Evolutionary conservation across 2,888 invertebrate species (phyloP).

Genomic region (Nomada fucata): DNA sequence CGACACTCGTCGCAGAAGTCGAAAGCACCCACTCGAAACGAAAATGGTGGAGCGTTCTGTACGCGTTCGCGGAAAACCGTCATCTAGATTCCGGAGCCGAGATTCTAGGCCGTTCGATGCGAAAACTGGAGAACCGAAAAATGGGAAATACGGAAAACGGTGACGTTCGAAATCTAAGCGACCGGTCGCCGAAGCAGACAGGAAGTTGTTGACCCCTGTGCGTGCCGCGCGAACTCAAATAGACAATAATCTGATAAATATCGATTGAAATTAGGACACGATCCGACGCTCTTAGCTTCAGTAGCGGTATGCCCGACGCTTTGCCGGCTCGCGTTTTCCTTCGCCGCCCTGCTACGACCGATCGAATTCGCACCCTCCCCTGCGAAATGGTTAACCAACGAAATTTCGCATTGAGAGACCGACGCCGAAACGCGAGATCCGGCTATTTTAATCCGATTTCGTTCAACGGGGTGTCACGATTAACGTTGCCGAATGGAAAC

Average conservation of each 20-base stretch:
- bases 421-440: conserved; percentile 7
- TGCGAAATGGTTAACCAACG: background rate
- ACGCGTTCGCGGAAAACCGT: conserved; percentile 4
- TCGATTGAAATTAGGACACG: conserved; percentile 34
- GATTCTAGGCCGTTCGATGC: background rate
- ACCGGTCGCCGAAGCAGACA: conserved; percentile 1
- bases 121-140: background rate
- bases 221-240: background rate
- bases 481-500: conserved; percentile 24
- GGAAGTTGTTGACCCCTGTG: conserved; percentile 1
- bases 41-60: conserved; percentile 9
- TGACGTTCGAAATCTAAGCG: conserved; percentile 19
- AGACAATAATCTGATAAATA: conserved; percentile 5
- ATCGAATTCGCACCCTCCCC: background rate
- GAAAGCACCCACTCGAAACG: background rate
- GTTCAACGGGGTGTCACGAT: conserved; percentile 6
- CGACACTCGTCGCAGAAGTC: background rate
- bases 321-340: background rate
- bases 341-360: background rate
- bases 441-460: conserved; percentile 29
- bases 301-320: background rate
- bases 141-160: background rate
- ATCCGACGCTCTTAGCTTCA: conserved; percentile 5
- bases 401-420: conserved; percentile 10
- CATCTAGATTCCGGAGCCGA: background rate